phyloP scores from a whole-genome alignment of 2,797 vertebrate genomes.

The Myotis myotis region DNA sequence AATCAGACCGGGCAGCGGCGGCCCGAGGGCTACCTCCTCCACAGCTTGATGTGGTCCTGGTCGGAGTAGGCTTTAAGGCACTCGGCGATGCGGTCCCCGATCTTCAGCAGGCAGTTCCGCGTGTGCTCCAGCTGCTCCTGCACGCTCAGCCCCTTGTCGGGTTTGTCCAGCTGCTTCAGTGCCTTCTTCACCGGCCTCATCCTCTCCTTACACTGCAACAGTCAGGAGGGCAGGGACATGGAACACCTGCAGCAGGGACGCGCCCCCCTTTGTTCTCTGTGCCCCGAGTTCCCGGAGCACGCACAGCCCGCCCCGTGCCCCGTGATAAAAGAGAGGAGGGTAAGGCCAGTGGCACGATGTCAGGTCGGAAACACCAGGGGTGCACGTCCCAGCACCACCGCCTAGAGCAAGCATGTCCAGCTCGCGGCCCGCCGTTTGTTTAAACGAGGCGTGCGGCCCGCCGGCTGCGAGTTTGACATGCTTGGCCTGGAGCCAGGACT shows the following conservation, averaged over 20 bases:
- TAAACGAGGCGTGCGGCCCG: too few species aligned
- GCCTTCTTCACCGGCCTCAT: constrained; percentile 99
- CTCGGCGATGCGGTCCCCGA: constrained; percentile 98
- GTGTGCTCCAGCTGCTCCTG: constrained; percentile 99
- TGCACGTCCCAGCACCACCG: background rate
- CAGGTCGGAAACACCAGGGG: background rate
- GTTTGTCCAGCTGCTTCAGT: constrained; percentile 98
- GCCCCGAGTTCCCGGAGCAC: background rate
- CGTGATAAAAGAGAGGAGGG: background rate
- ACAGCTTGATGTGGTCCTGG: constrained; percentile 94
- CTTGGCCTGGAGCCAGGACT: too few species aligned
- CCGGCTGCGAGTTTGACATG: too few species aligned
- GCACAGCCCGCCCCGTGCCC: background rate
- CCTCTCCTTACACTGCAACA: constrained; percentile 95
- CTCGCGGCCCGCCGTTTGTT: too few species aligned
- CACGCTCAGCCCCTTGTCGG: constrained; percentile 94
- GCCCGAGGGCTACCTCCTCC: constrained; percentile 89
- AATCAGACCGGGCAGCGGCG: background rate
- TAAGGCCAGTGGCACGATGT: background rate
- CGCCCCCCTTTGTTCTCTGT: background rate
- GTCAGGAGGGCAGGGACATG: constrained; percentile 36
- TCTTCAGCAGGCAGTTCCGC: constrained; percentile 96
- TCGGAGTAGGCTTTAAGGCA: constrained; percentile 98
- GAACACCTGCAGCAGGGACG: background rate
- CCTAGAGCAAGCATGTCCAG: background rate